phyloP scores from a whole-genome alignment of 2,113 vertebrate species.

The Triplophysa dalaica region DNA sequence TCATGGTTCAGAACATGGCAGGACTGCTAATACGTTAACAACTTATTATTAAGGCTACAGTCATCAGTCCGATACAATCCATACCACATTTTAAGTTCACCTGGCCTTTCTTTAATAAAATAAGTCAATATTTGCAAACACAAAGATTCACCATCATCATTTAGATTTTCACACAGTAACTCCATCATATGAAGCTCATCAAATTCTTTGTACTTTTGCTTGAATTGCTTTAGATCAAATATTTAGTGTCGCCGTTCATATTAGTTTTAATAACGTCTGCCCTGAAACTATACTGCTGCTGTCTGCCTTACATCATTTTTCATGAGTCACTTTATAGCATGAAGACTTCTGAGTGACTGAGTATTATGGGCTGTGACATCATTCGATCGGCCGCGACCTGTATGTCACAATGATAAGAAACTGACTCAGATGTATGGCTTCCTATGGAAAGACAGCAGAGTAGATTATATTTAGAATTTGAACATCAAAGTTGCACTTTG shows the following conservation, averaged over 20 bases:
- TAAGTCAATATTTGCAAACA: background rate
- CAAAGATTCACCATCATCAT: background rate
- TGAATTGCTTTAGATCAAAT: conserved; percentile 6
- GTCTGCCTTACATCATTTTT: background rate
- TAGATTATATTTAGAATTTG: too few species aligned
- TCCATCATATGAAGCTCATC: background rate
- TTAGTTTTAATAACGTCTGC: background rate
- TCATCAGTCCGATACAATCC: background rate
- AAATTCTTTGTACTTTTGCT: background rate
- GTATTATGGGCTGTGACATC: background rate
- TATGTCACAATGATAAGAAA: background rate
- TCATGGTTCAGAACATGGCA: background rate
- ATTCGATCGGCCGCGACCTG: background rate
- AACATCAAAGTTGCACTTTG: too few species aligned
- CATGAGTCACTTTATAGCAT: background rate
- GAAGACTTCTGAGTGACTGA: background rate
- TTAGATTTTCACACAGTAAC: background rate
- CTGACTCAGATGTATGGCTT: too few species aligned
- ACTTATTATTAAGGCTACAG: background rate
- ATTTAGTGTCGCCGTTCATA: background rate
- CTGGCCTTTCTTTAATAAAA: background rate
- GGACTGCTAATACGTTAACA: background rate
- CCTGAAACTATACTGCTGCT: background rate
- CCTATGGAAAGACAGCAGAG: too few species aligned
- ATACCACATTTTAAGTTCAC: background rate